These are phyloP conservation scores for Heptranchias perlo DNA, from an alignment of 2,113 vertebrate species.

Conservation along the genomic window DNA sequence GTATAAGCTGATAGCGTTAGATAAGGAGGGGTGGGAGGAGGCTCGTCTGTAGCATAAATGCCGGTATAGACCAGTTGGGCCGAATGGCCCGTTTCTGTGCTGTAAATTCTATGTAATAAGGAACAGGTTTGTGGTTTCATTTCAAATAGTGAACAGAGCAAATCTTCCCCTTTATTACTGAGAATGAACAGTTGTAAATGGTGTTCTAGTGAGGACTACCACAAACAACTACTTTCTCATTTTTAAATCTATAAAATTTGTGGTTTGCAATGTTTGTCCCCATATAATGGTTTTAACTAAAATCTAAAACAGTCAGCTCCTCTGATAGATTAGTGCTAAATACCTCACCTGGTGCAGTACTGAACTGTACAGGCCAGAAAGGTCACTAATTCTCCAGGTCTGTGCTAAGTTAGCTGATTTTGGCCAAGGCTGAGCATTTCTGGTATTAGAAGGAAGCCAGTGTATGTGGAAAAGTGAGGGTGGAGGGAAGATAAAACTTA, in stretches of 20 bases:
- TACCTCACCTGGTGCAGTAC: background rate
- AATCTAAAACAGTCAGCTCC: background rate
- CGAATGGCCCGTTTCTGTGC: background rate
- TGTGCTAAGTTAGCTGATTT: too few species aligned
- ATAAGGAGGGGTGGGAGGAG: background rate
- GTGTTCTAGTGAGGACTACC: background rate
- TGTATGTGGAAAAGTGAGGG: too few species aligned
- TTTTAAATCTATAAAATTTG: background rate
- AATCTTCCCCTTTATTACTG: too few species aligned
- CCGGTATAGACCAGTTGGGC: background rate
- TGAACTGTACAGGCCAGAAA: too few species aligned
- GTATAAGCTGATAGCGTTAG: background rate
- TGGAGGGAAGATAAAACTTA: too few species aligned
- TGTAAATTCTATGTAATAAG: background rate
- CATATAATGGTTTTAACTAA: background rate
- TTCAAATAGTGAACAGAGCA: background rate
- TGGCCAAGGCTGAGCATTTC: too few species aligned
- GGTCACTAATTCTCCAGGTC: too few species aligned
- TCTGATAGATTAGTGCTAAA: background rate
- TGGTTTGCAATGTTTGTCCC: background rate
- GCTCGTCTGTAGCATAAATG: background rate
- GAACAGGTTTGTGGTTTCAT: background rate
- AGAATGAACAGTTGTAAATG: too few species aligned
- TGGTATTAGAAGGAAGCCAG: background rate
- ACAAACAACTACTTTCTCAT: background rate